Conservation (phyloP, 2,797 vertebrate species). For the Coccyzus lansbergi region DNA sequence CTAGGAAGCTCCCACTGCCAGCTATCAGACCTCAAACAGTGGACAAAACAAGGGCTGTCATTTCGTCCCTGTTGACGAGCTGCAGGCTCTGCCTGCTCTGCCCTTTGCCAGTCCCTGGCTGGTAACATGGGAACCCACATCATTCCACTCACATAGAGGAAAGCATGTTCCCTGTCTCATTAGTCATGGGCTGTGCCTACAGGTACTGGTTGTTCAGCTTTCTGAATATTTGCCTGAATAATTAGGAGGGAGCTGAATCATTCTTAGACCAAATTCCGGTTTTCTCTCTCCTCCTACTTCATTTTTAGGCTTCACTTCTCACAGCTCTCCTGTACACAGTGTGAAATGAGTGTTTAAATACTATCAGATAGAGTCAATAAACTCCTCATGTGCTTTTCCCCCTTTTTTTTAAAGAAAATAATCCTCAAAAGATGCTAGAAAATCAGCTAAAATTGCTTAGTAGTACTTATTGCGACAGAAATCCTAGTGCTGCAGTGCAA, state of each 20-base stretch:
- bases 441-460: not conserved
- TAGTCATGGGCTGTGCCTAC: slow-evolving; percentile 43
- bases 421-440: not conserved
- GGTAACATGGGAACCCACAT: not conserved
- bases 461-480: slow-evolving; percentile 42
- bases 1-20: not conserved
- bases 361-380: not conserved
- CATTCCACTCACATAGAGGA: not conserved
- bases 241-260: slow-evolving; percentile 67
- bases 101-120: rapidly evolving
- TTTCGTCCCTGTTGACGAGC: not conserved
- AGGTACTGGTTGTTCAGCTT: slow-evolving; percentile 28
- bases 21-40: not conserved
- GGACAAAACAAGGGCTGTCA: not conserved
- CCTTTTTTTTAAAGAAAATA: not conserved
- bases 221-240: slow-evolving; percentile 59
- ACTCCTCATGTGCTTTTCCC: not conserved
- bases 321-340: not conserved
- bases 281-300: slow-evolving; percentile 35
- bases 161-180: slow-evolving; percentile 33
- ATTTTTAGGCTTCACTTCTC: slow-evolving; percentile 11
- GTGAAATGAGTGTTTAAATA: not conserved
- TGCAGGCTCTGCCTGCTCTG: not conserved
- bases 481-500: not conserved
- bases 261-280: slow-evolving; percentile 44